Base-by-base conservation (phyloP, 2,888 invertebrate species). In the Hetaerina titia region DNA sequence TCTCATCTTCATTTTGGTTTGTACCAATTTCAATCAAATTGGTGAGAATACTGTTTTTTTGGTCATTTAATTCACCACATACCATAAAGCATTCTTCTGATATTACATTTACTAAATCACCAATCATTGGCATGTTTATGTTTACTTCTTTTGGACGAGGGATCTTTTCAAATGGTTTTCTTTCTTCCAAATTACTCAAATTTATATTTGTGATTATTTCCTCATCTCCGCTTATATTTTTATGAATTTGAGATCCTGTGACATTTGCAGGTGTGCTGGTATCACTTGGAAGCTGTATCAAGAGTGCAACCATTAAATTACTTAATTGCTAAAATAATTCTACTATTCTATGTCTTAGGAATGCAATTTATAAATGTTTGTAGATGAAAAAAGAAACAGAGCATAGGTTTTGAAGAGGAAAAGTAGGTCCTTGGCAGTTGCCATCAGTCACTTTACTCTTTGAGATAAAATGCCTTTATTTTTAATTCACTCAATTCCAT, bases 61-160 rank as follows among this genome's bases (percentile, higher is more conserved):
- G 64, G 5, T 74, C 69, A 22, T 56, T 22, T 7, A 92, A 11
- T 57, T 92, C 69, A 15, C 22, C 17, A n/a, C 92, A 92, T 15
- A 92, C 56, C 56, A 56, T 22, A 64, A 92, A 56, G 31, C 92
- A 69, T 74, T 92, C 92, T 22, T 92, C 17, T 15, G 92, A 45
- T 92, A 69, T n/a, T n/a, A 92, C 64, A n/a, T 64, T 69, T 45
- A 92, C 11, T n/a, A 74, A 64, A 45, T 31, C 63, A 22, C 45
- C 45, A 64, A 90, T 69, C n/a, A 56, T 45, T 25, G 69, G 45
- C 56, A 92, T 56, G 15, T 92, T 25, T 69, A 69, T 56, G 11
- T 45, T 69, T 15, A 92, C 74, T 56, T 45, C 92, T 74, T 56
- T 56, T 56, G 74, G 74, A n/a, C 56, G 31, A 45, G 69, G 22